Percentiles rank a stretch among this genome's conserved stretches.
phyloP scores from a whole-genome alignment of 2,113 vertebrate species.

The Aix galericulata region DNA sequence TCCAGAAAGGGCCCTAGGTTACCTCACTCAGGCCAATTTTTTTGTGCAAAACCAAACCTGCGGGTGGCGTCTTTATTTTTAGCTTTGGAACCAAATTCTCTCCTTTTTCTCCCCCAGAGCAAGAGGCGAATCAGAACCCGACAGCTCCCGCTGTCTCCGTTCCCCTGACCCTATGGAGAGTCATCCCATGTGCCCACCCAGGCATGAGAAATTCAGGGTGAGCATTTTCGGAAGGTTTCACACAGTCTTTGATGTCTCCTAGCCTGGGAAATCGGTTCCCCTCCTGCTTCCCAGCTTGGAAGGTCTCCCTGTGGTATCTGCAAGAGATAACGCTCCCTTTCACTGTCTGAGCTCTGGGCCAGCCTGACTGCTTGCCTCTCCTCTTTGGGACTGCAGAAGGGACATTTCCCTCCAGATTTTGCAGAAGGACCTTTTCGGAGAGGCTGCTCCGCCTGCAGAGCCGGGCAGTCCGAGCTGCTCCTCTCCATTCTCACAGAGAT shows the following conservation, averaged over 20 bases:
- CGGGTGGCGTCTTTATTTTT: slow-evolving; percentile 31
- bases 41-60: slow-evolving; percentile 7
- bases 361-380: neutral
- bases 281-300: slow-evolving; percentile 59
- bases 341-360: neutral
- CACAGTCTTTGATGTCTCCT: slow-evolving; percentile 67
- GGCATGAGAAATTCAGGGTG: slow-evolving; percentile 60
- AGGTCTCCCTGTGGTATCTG: slow-evolving; percentile 60
- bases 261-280: slow-evolving; percentile 61
- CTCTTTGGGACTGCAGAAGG: neutral
- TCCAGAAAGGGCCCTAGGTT: neutral
- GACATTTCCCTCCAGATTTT: neutral
- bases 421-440: neutral
- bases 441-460: neutral
- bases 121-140: neutral
- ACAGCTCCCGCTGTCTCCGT: neutral
- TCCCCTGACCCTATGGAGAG: slow-evolving; percentile 34
- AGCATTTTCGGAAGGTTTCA: slow-evolving; percentile 67
- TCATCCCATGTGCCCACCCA: slow-evolving; percentile 61
- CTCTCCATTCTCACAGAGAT: slow-evolving; percentile 57
- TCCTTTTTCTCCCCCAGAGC: slow-evolving; percentile 13
- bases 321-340: slow-evolving; percentile 55
- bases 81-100: slow-evolving; percentile 7
- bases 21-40: neutral
- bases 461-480: neutral